Base-by-base conservation (phyloP, 2,797 vertebrate species). In the Gephyroberyx darwinii region DNA sequence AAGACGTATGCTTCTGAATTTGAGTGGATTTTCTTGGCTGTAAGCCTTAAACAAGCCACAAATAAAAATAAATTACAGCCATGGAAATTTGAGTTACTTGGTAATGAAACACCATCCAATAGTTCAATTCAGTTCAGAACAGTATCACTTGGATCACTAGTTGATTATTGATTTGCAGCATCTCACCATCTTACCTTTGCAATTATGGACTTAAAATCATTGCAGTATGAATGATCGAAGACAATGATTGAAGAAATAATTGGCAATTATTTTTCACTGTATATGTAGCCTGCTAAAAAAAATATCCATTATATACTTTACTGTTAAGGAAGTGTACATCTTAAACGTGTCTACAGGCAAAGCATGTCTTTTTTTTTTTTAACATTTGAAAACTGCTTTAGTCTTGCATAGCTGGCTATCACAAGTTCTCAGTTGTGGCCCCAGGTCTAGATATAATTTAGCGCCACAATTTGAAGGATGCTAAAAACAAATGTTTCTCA, bases 21-120 rank as follows among this genome's bases (percentile, higher is more conserved):
- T 7, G 43, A 71, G 78, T 84, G 81, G 65, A 73, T 78, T 81
- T 75, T 77, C 47, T 65, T 71, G 83, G 85, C 83, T 87, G 77
- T 85, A 56, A 60, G 77, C 80, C 84, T 87, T 76, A 82, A 81
- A 84, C 26, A 47, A 77, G 78, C 77, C 56, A 78, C 75, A 69
- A 87, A 88, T 85, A 82, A 89, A 87, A 81, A 43, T 3, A 43
- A 69, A 82, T 13, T 87, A 67, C 82, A 84, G 83, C 78, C 79
- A 74, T 51, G 64, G 52, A 80, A 74, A 80, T 78, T 37, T 7
- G 30, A 60, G n/a, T 68, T 54, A 51, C 33, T 80, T 74, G 51
- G 47, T 33, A 59, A 66, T 58, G 6, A 47, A 63, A 54, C 30
- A 8, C 5, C 16, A 6, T 58, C 12, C 16, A 53, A n/a, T 33